Base-by-base conservation (phyloP, 2,113 vertebrate genomes). In the Cepphus grylle region DNA sequence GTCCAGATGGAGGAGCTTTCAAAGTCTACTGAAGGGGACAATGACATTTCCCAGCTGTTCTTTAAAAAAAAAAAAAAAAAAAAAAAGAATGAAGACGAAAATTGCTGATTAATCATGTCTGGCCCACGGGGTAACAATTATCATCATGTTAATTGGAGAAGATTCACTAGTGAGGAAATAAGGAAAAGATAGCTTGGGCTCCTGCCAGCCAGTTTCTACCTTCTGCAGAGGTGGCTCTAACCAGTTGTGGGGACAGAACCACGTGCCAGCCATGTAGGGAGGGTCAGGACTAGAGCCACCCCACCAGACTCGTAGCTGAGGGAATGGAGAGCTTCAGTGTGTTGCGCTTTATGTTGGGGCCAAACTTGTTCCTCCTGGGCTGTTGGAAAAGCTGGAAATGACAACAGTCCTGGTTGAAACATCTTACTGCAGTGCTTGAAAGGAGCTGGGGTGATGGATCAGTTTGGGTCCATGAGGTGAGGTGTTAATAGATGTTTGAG, bases 71-170 rank as follows among this genome's bases (percentile, higher is more conserved):
- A 53, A 22, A 8, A 86, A 17, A 25, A 32, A 30, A 63, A 87
- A 63, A 66, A 32, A 30, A 63, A 32, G 17, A 76, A 53, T 34
- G 32, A 88, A 80, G 55, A 86, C 55, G 36, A 95, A 93, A 94
- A 94, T 94, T 94, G 93, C 93, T 72, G 95, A 96, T 96, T 97
- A 97, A 97, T 98, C 94, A 97, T 95, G 88, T 89, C 94, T 98
- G 91, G 86, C 88, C 94, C 82, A 90, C 5, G 1, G 45, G 77
- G 38, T 84, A 96, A 82, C 77, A 61, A 97, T 93, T 95, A 93
- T 29, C 71, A 92, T 86, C 72, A 77, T 65, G 73, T 83, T 97
- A 94, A 87, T 74, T 84, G 71, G 65, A 47, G 58, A 82, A 84
- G 63, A 91, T 92, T 86, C 89, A 87, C 40, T 52, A 65, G 38